These are phyloP conservation scores for Akabosia matsudoensis DNA, from an alignment of 1,140 invertebrate genomes.

Conservation along the genomic window DNA sequence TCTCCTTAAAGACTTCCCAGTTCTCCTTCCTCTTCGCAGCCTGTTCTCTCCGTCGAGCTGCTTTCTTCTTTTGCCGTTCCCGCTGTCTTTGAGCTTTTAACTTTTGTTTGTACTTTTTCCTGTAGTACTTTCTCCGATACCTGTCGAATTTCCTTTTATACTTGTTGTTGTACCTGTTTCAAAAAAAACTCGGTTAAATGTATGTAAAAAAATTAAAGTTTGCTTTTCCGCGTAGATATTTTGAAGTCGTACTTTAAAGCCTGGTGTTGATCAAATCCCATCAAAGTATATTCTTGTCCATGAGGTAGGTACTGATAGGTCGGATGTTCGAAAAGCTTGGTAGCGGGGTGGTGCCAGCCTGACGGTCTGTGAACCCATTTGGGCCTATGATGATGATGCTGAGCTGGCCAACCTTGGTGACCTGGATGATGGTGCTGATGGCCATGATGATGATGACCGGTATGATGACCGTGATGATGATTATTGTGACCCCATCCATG, in stretches of 20 bases:
- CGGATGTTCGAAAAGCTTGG: background rate
- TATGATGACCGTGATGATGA: background rate
- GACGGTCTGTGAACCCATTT: background rate
- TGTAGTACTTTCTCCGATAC: background rate
- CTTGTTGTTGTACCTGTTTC: background rate
- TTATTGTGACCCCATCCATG: background rate
- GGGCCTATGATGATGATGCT: background rate
- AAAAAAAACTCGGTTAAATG: background rate
- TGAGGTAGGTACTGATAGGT: slow-evolving; percentile 1
- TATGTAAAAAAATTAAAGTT: background rate
- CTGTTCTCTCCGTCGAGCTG: background rate
- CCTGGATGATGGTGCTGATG: slow-evolving; percentile 12
- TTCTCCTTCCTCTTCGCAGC: background rate
- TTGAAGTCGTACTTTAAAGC: slow-evolving; percentile 8
- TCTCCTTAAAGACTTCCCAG: background rate
- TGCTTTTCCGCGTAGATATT: background rate
- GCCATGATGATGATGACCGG: background rate
- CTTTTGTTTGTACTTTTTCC: background rate
- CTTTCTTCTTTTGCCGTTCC: background rate
- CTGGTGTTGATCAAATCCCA: slow-evolving; percentile 16
- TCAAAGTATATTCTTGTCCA: background rate
- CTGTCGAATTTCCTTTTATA: background rate
- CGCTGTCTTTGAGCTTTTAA: background rate
- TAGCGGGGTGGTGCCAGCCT: background rate
- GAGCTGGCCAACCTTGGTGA: slow-evolving; percentile 1